Evolutionary conservation across 2,888 invertebrate genomes (phyloP), one percentile per base, ranked within the genome.

Genomic region (Vandiemenella viatica): DNA sequence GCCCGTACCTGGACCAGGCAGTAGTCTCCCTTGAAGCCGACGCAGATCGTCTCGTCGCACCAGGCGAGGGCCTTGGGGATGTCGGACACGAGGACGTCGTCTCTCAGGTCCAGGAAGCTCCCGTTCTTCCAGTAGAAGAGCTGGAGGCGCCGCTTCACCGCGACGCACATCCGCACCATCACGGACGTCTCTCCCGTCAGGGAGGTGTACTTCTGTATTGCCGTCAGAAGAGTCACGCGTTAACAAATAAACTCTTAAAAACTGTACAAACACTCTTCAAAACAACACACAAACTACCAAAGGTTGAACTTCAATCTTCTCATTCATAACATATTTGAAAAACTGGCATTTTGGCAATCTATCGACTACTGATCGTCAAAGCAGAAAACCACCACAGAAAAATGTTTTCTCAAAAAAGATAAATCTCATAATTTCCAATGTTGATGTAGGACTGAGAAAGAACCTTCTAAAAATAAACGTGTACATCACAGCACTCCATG

Each of bases 81-180:
- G 66, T 92, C 90, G 32, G 79, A 79, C 40, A 90, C 69, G 48
- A 76, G 78, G 55, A 91, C 80, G 60, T 88, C 84, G 51, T 69
- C 74, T 56, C 77, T 74, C 40, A 83, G 72, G 53, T 81, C 75
- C 53, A 81, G 73, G 60, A 92, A 90, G 57, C 80, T 77, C 60
- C 85, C 79, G 60, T 83, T 80, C 64, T 91, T 92, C 76, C 91
- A 92, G 62, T 83, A 88, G 65, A 84, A 95, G 15, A 95, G 67
- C 62, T 91, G 86, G 7, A 92, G 68, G 65, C 83, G 84, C 58
- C 86, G 74, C 62, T 85, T 81, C 0, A 93, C 89, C 18, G 84
- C 90, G 18, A 93, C 90, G 62, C 89, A 90, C 55, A 96, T 70
- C 41, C 87, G 75, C n/a, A 92, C 80, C 13, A 83, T 74, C 3